Base-by-base conservation (phyloP, 2,888 invertebrate genomes). In the Anthrax anthrax region DNA sequence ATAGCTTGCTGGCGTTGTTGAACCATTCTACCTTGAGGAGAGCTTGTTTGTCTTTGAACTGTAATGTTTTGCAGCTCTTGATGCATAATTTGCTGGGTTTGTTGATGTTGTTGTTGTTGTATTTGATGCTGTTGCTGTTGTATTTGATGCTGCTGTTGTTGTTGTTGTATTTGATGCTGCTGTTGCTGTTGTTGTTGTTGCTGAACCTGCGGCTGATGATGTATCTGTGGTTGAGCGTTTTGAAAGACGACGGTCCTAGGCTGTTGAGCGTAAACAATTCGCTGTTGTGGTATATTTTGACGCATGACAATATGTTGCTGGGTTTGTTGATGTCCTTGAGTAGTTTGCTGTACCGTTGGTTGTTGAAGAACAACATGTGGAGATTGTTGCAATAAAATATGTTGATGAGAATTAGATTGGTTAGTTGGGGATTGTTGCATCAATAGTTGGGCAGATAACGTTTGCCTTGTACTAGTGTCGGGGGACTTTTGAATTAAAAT, bases 261-360 rank as follows among this genome's bases (percentile, higher is more conserved):
- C 17, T 37, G 43, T 4, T 42, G 50, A 42, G 56, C 62, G 46
- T 62, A 63, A 34, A 63, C 58, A 16, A 63, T 61, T n/a, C 63
- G 58, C 19, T 43, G 47, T 27, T 51, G 51, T 18, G 18, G n/a
- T 17, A 36, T 39, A 14, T 39, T 47, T 36, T 43, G 41, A 0
- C 65, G 60, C 63, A 66, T 62, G 3, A 67, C 62, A 18, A 67
- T 57, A 40, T 66, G 65, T 44, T 59, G 62, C 29, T 66, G 63
- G 18, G 18, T 34, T 34, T 34, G 39, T 23, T 41, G 42, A 12
- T 17, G 37, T 12, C 23, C 10, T 23, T 46, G 45, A 40, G 59
- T 59, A 2, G 57, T 55, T 4, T 60, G 63, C 18, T 60, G 58
- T 39, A 59, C 58, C 38, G 62, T 59, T 34, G 48, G 48, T n/a